Percentiles rank a stretch among this genome's conserved stretches.
phyloP scores from a whole-genome alignment of 2,888 invertebrate genomes.

The Drosophila testacea region DNA sequence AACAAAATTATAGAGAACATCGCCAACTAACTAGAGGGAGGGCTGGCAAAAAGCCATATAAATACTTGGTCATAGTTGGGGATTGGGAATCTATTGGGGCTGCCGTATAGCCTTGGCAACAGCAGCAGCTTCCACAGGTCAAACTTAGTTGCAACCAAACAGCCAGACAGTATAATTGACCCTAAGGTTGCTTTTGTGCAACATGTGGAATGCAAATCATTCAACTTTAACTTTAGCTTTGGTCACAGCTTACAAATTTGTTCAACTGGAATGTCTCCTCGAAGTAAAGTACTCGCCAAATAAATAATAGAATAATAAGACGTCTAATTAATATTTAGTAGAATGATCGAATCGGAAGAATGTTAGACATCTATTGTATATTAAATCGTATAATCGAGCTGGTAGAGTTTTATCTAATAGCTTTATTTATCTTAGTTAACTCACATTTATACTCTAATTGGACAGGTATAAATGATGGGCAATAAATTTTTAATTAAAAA shows the following conservation, averaged over 20 bases:
- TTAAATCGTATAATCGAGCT: too few species aligned
- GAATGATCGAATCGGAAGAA: too few species aligned
- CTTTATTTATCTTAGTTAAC: too few species aligned
- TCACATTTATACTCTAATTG: too few species aligned
- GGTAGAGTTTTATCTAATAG: too few species aligned
- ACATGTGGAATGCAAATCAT: constrained; percentile 43
- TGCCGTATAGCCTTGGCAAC: constrained; percentile 63
- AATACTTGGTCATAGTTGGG: constrained; percentile 57
- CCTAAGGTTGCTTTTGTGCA: constrained; percentile 4
- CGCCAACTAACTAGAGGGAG: constrained; percentile 29
- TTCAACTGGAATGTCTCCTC: not conserved
- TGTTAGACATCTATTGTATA: too few species aligned
- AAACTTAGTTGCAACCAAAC: constrained; percentile 1
- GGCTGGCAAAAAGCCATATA: constrained; percentile 39
- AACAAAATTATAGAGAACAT: constrained; percentile 47
- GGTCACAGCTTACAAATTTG: not conserved
- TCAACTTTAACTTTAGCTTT: not conserved
- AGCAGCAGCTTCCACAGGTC: constrained; percentile 27
- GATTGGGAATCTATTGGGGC: constrained; percentile 24
- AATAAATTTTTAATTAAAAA: too few species aligned
- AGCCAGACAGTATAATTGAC: constrained; percentile 20
- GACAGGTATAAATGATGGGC: too few species aligned
- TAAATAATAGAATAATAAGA: too few species aligned
- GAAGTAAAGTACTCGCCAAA: too few species aligned
- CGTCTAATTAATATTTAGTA: too few species aligned